These are phyloP conservation scores for Artibeus jamaicensis DNA, from an alignment of 2,797 vertebrate species.

Conservation along the genomic window DNA sequence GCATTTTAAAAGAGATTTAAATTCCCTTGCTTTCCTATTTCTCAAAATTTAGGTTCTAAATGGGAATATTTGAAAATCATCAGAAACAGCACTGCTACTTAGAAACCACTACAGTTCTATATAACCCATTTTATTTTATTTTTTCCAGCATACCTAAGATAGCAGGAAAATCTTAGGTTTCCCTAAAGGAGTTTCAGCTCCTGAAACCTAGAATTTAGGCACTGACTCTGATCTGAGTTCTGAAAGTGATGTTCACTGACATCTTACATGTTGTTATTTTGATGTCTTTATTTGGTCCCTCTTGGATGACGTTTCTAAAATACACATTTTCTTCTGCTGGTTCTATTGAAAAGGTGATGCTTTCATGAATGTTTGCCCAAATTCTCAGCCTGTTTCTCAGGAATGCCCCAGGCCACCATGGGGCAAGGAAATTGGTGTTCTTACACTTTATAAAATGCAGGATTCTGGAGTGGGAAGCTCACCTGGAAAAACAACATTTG, in stretches of 20 bases:
- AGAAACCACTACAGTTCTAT: neutral
- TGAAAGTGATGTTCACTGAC: neutral
- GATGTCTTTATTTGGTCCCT: neutral
- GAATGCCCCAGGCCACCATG: neutral
- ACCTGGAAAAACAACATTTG: neutral
- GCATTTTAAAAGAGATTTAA: neutral
- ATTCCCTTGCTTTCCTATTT: neutral
- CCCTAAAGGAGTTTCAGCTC: neutral
- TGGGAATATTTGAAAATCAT: constrained; percentile 14
- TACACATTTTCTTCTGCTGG: neutral
- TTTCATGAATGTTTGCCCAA: neutral
- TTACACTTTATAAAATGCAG: neutral
- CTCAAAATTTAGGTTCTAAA: neutral
- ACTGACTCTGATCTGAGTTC: neutral
- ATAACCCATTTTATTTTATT: no score
- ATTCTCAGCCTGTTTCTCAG: neutral
- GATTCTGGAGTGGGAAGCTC: neutral
- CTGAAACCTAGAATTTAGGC: neutral
- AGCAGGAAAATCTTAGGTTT: neutral
- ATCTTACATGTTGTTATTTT: neutral
- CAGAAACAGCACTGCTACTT: neutral
- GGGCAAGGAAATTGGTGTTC: neutral
- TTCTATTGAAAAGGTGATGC: neutral
- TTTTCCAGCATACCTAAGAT: neutral
- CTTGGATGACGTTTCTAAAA: neutral